Percentiles rank a stretch among this genome's conserved stretches.
phyloP scores from a whole-genome alignment of 2,113 vertebrate genomes.

The Ibidorhyncha struthersii region DNA sequence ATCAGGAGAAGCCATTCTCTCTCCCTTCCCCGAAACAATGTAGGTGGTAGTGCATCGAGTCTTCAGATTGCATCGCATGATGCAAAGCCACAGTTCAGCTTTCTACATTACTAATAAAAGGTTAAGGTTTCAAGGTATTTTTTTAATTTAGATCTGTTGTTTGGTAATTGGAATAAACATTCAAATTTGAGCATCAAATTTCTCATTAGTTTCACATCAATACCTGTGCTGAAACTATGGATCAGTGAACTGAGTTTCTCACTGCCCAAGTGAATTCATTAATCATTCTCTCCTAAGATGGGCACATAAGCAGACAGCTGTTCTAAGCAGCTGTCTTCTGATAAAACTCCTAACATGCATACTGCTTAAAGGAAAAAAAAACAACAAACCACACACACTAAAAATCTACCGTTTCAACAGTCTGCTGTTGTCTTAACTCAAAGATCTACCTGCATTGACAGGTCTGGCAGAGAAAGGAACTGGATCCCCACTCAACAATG shows the following conservation, averaged over 20 bases:
- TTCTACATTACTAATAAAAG: constrained; percentile 70
- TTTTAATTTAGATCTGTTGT: constrained; percentile 80
- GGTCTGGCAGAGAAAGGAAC: constrained; percentile 44
- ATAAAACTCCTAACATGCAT: constrained; percentile 33
- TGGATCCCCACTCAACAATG: constrained; percentile 60
- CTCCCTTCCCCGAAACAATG: constrained; percentile 5
- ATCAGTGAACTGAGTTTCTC: constrained; percentile 81
- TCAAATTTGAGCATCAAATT: constrained; percentile 86
- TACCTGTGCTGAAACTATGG: constrained; percentile 82
- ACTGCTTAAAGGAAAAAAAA: neutral
- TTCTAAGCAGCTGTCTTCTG: constrained; percentile 77
- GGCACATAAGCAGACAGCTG: constrained; percentile 78
- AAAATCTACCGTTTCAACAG: constrained; percentile 19
- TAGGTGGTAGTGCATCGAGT: neutral
- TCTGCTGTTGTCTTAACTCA: constrained; percentile 38
- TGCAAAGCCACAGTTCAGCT: constrained; percentile 17
- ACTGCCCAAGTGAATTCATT: constrained; percentile 87
- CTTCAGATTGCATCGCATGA: neutral
- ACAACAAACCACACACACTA: neutral
- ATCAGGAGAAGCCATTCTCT: constrained; percentile 14
- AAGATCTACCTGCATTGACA: constrained; percentile 24
- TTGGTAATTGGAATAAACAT: constrained; percentile 88
- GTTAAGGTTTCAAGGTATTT: constrained; percentile 75
- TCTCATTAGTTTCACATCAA: constrained; percentile 89
- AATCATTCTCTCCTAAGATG: constrained; percentile 83